Percentiles rank a stretch among this genome's conserved stretches.
phyloP scores from a whole-genome alignment of 2,113 vertebrate species.

The Tyto alba region DNA sequence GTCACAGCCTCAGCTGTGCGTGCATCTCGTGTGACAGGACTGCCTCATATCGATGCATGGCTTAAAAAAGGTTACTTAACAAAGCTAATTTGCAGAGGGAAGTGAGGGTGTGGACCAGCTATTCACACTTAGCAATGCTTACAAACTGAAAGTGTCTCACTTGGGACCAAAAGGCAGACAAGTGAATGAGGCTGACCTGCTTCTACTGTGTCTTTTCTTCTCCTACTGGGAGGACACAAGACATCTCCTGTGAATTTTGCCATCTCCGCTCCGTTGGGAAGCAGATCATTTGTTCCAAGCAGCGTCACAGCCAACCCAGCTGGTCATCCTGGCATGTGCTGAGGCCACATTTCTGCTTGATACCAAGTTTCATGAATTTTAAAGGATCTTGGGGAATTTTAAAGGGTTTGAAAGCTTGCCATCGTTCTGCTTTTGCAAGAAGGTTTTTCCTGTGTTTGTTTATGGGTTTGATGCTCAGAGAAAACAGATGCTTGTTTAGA shows the following conservation, averaged over 20 bases:
- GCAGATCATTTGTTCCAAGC: neutral
- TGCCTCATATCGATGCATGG: neutral
- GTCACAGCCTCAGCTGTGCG: neutral
- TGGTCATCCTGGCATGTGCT: neutral
- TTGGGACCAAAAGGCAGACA: neutral
- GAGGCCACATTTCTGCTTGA: neutral
- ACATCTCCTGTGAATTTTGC: neutral
- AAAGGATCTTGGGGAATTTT: neutral
- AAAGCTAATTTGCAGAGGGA: neutral
- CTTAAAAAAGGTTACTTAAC: neutral
- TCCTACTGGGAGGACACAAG: neutral
- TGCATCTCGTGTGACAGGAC: neutral
- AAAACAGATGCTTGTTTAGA: neutral
- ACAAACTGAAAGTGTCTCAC: neutral
- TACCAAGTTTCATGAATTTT: neutral
- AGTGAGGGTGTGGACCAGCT: neutral
- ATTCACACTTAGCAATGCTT: neutral
- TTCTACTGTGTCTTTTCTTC: neutral
- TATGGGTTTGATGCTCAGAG: neutral
- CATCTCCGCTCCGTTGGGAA: fast-evolving
- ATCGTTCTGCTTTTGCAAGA: neutral
- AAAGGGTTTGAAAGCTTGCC: neutral
- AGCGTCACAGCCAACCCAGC: neutral
- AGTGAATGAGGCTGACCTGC: neutral
- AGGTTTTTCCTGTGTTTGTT: neutral